Base-by-base conservation (phyloP, 2,113 vertebrate species). In the Rissa tridactyla region DNA sequence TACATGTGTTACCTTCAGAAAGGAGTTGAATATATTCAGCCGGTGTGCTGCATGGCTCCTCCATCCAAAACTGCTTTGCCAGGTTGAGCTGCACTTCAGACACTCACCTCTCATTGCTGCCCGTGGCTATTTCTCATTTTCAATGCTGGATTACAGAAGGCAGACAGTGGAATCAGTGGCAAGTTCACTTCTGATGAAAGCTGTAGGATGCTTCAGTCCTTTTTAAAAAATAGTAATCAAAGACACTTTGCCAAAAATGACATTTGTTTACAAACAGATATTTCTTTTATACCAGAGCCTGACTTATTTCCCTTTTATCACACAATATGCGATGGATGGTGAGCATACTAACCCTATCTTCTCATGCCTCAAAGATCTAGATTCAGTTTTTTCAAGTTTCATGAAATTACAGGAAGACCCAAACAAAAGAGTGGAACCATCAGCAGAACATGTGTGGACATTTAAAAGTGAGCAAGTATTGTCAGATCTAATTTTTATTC, bases 391-490 rank as follows among this genome's bases (percentile, higher is more conserved):
- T 44, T 94, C 97, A 75, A 94, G 95, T 72, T 76, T 95, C 1
- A 25, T 86, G 82, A 96, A 88, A 58, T 62, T 94, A 23, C 81
- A 85, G 34, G 96, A 97, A 86, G 96, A 97, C 36, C 14, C 57
- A 57, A 96, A 95, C 52, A 93, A 90, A 87, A 96, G 29, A 2
- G 20, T 85, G 88, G 94, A 91, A 47, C n/a, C 71, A 46, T 75
- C 88, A 51, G 29, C 86, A 79, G 90, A 93, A 76, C 27, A 72
- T 2, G 30, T 34, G 26, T 92, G 94, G 98, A 94, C 86, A 12
- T 26, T 87, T 19, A 94, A 88, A 95, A 89, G 98, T 98, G 77
- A 92, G 96, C 57, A 83, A 80, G 32, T 55, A 44, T 42, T 88
- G 36, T 80, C 64, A 55, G 34, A 49, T 6, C 11, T 62, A 55